A percentile compares a stretch with the other conserved stretches of the same genome.
These are phyloP conservation scores for Eubucco bourcierii DNA, from an alignment of 2,113 vertebrate species.

Conservation along the genomic window DNA sequence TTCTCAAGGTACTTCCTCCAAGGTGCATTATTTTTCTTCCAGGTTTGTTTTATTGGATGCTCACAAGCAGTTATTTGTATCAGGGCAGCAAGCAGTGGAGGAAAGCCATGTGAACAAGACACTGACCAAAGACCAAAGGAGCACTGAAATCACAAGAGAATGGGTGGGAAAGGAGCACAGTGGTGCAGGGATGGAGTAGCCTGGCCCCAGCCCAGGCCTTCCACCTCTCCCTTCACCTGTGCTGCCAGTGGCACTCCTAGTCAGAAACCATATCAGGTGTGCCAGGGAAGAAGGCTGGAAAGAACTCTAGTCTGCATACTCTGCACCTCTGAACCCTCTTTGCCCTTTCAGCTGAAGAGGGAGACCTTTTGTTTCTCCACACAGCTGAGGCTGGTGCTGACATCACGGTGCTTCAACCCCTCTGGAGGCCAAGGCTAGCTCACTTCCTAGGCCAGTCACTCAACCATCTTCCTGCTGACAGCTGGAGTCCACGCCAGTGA, in stretches of 20 bases:
- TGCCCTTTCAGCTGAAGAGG: background rate
- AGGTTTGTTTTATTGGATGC: background rate
- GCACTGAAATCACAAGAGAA: background rate
- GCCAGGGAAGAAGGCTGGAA: background rate
- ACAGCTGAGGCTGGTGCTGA: background rate
- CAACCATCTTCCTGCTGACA: background rate
- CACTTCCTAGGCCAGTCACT: background rate
- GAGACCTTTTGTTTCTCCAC: too few species aligned
- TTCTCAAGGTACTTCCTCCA: background rate
- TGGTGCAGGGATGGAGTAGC: background rate
- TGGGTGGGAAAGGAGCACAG: background rate
- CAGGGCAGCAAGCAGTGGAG: background rate
- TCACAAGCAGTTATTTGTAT: background rate
- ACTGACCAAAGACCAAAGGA: background rate
- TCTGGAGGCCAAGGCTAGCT: background rate
- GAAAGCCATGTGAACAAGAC: background rate
- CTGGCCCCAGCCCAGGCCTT: background rate
- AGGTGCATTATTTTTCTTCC: background rate
- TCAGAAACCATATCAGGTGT: fast-evolving
- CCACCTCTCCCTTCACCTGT: background rate
- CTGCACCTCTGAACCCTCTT: background rate
- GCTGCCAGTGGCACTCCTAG: background rate
- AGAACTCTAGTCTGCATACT: fast-evolving
- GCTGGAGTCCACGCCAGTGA: background rate
- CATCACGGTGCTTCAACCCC: fast-evolving